Evolutionary conservation across 2,888 invertebrate species (phyloP).

Genomic region (Prenolepis imparis): DNA sequence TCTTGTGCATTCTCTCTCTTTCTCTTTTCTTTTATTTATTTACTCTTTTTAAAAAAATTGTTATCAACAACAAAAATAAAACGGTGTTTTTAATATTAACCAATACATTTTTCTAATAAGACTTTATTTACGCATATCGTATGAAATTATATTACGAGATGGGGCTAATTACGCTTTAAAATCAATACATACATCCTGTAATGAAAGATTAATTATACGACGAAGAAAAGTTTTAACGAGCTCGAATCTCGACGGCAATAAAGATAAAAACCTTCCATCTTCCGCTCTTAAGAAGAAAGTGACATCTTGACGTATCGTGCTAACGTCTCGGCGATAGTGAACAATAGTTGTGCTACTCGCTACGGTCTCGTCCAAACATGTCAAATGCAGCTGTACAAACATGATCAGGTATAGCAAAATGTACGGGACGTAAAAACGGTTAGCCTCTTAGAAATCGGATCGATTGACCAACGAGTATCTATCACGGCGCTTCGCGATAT

Average conservation of each 20-base stretch:
- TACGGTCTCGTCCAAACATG: conserved; percentile 47
- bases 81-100: not conserved
- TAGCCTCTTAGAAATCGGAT: conserved; percentile 16
- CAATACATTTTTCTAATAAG: not conserved
- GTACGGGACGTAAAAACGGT: conserved; percentile 20
- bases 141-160: not conserved
- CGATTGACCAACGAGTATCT: not conserved
- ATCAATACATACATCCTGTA: not conserved
- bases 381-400: conserved; percentile 54
- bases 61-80: not conserved
- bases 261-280: conserved; percentile 31
- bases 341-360: conserved; percentile 44
- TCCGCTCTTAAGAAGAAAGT: conserved; percentile 21
- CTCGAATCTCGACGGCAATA: conserved; percentile 7
- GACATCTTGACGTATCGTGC: conserved; percentile 30
- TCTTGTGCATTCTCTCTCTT: not conserved
- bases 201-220: conserved; percentile 12
- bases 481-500: not conserved
- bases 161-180: conserved; percentile 2
- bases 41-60: not conserved
- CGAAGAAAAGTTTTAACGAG: not conserved
- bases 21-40: not conserved
- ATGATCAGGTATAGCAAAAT: conserved; percentile 40
- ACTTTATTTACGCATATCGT: not conserved
- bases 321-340: conserved; percentile 10